phyloP scores from a whole-genome alignment of 2,797 vertebrate genomes.

The Natrix natrix region DNA sequence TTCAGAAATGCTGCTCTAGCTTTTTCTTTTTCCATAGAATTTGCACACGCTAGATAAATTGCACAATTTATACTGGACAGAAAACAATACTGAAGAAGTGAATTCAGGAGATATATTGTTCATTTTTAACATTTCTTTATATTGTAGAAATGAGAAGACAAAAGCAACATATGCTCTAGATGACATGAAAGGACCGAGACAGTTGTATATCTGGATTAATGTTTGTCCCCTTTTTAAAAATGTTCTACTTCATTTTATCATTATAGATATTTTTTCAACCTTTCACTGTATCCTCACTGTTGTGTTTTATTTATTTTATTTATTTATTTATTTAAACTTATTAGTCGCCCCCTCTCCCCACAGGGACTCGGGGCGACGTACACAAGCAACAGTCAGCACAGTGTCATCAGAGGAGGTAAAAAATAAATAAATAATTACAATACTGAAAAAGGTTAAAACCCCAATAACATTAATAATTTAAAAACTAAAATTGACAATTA shows the following conservation, averaged over 20 bases:
- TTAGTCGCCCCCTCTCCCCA: too few species aligned
- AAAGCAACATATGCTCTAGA: not conserved
- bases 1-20: not conserved
- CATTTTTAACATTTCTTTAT: not conserved
- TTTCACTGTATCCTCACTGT: not conserved
- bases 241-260: not conserved
- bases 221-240: not conserved
- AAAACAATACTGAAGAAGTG: not conserved
- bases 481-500: too few species aligned
- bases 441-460: too few species aligned
- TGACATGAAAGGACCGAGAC: not conserved
- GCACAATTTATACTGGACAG: not conserved
- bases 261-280: not conserved
- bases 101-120: not conserved
- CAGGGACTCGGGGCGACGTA: too few species aligned
- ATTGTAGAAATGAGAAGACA: not conserved
- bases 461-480: too few species aligned
- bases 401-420: too few species aligned
- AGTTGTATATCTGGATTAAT: not conserved
- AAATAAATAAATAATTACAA: too few species aligned
- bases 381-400: too few species aligned
- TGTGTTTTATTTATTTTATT: not conserved
- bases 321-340: too few species aligned
- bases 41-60: not conserved
- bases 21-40: not conserved